phyloP scores from a whole-genome alignment of 2,888 invertebrate genomes.

The Koerneria pararmatus region DNA sequence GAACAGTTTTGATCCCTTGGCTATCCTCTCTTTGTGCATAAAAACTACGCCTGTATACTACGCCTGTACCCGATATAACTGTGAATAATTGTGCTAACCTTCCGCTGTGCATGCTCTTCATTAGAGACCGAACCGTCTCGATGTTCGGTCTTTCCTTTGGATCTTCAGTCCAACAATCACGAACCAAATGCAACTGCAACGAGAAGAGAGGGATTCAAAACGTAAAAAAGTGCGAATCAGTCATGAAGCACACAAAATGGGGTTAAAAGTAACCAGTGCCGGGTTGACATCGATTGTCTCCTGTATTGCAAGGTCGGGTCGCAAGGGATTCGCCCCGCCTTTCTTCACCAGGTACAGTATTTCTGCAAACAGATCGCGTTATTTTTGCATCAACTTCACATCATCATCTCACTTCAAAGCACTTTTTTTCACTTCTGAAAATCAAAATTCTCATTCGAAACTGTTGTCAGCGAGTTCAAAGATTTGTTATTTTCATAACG shows the following conservation, averaged over 20 bases:
- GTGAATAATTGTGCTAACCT: constrained; percentile 35
- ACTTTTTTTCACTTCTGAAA: too few relatives aligned
- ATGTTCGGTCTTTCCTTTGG: constrained; percentile 46
- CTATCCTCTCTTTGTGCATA: too few relatives aligned
- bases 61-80: too few relatives aligned
- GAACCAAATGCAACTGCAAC: constrained; percentile 45
- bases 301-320: constrained; percentile 35
- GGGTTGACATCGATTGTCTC: constrained; percentile 41
- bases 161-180: constrained; percentile 55
- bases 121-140: constrained; percentile 41
- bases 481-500: too few relatives aligned
- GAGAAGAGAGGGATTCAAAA: not conserved
- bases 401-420: too few relatives aligned
- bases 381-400: too few relatives aligned
- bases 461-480: too few relatives aligned
- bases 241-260: constrained; percentile 15
- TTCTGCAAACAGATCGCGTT: constrained; percentile 24
- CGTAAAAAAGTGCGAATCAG: not conserved
- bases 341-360: constrained; percentile 36
- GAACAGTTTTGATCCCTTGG: too few relatives aligned
- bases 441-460: too few relatives aligned
- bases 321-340: constrained; percentile 28
- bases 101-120: constrained; percentile 50
- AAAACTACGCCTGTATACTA: too few relatives aligned
- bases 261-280: constrained; percentile 32